phyloP scores from a whole-genome alignment of 2,888 invertebrate species.

The Stomorhina lunata region DNA sequence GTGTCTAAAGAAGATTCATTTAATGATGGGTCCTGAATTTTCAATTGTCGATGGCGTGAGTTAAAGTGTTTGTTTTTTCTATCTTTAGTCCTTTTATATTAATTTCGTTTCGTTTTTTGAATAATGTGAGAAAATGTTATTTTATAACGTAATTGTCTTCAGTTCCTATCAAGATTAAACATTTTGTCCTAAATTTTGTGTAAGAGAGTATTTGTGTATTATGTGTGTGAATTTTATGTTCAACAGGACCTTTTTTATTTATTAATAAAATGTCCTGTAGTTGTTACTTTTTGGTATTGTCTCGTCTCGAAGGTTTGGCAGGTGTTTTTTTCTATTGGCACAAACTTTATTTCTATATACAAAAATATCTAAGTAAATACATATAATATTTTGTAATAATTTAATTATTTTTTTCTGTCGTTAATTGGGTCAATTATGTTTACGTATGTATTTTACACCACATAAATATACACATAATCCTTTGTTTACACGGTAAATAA shows the following conservation, averaged over 20 bases:
- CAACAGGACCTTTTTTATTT: conserved; percentile 29
- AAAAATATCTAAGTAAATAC: background rate
- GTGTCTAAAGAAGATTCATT: conserved; percentile 48
- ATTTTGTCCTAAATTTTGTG: conserved; percentile 55
- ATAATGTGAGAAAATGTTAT: conserved; percentile 77
- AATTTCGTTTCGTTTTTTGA: conserved; percentile 66
- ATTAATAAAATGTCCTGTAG: conserved; percentile 39
- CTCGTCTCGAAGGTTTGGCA: conserved; percentile 23
- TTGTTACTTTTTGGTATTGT: conserved; percentile 1
- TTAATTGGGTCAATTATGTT: conserved; percentile 61
- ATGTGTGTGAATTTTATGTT: conserved; percentile 1
- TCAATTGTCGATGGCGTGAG: conserved; percentile 56
- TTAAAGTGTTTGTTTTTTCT: conserved; percentile 51
- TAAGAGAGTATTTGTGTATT: background rate
- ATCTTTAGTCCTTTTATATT: conserved; percentile 24
- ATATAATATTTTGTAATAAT: conserved; percentile 46
- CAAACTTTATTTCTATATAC: background rate
- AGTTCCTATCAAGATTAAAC: conserved; percentile 73
- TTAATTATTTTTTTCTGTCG: conserved; percentile 55
- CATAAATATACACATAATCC: background rate
- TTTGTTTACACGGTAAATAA: no score
- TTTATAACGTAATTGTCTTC: conserved; percentile 74
- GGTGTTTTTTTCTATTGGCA: conserved; percentile 44
- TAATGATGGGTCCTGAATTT: conserved; percentile 29
- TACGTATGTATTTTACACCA: background rate